Evolutionary conservation across 2,113 vertebrate genomes (phyloP), one percentile per base, ranked within the genome.

Genomic region (Corythoichthys intestinalis): DNA sequence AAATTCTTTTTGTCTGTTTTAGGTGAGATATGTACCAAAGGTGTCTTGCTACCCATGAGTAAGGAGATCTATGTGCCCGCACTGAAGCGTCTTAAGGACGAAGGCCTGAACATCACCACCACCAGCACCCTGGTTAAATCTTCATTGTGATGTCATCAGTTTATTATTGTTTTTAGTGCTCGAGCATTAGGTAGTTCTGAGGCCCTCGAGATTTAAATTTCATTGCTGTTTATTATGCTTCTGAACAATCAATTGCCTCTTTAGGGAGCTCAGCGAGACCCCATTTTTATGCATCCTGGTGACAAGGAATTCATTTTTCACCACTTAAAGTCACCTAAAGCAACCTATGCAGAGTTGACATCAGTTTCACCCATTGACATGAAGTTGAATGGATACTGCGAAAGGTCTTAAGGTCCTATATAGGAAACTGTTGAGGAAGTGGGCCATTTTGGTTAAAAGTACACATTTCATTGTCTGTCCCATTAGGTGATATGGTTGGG

Each of bases 11-110:
- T 58, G 46, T 13, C 3, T 75, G 11, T 87, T 88, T 49, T 82
- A 98, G 97, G 94, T 82, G 97, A 98, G 90, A 94, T 99, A 85
- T 76, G 58, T 10, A 81, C 86, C 2, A 98, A 94, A 88, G 97
- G 97, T 35, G 82, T 98, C 70, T 91, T 98, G 44, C 78, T 93
- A 57, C 97, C 97, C 1, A 77, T 97, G 91, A 93, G 89, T 0
- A 97, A 95, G 87, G 93, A 94, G 0, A 86, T 99, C 67, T 99
- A 98, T 0, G 82, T 88, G 71, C 96, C 94, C 35, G 90, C 93
- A 56, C 79, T 99, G 73, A 91, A 91, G 53, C 85, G 90, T 37
- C 90, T 98, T 75, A 92, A 85, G 86, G 91, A 92, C 48, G 96
- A 99, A 85, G 97, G 96, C 57, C 91, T 99, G 50, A 15, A 88